phyloP scores from a whole-genome alignment of 2,888 invertebrate species.

The Apamea epomidion region DNA sequence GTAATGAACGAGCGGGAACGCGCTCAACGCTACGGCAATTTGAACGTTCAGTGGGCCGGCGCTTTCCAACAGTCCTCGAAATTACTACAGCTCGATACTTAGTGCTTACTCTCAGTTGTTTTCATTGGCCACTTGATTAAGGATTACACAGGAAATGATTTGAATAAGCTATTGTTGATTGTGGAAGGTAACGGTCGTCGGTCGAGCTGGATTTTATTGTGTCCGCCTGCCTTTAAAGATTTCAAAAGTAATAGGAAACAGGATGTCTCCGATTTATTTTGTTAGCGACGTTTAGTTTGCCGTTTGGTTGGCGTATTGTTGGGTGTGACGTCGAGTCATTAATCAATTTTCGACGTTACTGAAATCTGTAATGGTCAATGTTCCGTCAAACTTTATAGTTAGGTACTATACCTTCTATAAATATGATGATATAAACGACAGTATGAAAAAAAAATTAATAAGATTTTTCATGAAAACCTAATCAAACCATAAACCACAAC shows the following conservation, averaged over 20 bases:
- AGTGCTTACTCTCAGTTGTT: constrained; percentile 67
- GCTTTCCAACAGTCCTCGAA: constrained; percentile 84
- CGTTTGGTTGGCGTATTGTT: constrained; percentile 46
- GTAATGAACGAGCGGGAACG: constrained; percentile 82
- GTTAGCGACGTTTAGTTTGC: constrained; percentile 36
- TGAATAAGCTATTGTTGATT: constrained; percentile 67
- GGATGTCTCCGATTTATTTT: constrained; percentile 62
- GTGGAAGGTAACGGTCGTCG: constrained; percentile 64
- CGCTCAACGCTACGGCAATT: constrained; percentile 84
- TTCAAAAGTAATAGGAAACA: constrained; percentile 58
- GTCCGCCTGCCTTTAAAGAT: constrained; percentile 51
- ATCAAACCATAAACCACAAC: no score
- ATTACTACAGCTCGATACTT: constrained; percentile 78
- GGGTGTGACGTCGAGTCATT: constrained; percentile 34
- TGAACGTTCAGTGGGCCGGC: constrained; percentile 86
- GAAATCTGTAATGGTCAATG: constrained; percentile 19
- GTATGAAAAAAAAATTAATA: no score
- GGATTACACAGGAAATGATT: constrained; percentile 69
- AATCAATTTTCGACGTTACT: constrained; percentile 23
- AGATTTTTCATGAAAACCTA: neutral
- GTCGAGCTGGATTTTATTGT: constrained; percentile 57
- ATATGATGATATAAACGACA: neutral
- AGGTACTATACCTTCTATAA: neutral
- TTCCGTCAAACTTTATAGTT: neutral
- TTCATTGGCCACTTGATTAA: constrained; percentile 71